Base-by-base conservation (phyloP, 2,113 vertebrate genomes). In the Condylura cristata region DNA sequence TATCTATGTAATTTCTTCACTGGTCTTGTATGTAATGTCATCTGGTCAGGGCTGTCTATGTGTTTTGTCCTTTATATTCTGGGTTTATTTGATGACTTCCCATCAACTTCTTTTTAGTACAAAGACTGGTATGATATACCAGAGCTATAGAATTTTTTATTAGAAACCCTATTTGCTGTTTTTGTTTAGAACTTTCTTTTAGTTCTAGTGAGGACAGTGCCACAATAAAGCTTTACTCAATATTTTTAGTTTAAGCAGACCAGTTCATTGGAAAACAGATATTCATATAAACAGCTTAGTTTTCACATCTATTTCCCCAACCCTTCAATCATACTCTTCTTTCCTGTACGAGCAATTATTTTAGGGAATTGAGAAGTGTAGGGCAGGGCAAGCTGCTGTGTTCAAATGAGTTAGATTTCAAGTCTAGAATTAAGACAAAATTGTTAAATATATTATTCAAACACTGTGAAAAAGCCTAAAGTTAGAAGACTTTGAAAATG, bases 401-500 rank as follows among this genome's bases (percentile, higher is more conserved):
- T 63, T 92, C 58, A 39, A 82, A 46, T 66, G 24, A 91, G 53
- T 75, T 39, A 32, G 39, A 60, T 89, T 91, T 95, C n/a, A 76
- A 84, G 75, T 46, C 14, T 83, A 89, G 13, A 96, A 81, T 91
- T 83, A 93, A 89, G 66, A 58, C 14, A 34, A 41, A 74, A 8
- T 28, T 93, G 28, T 79, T 82, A 90, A 89, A 89, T 83, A 41
- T 14, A 78, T 75, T 92, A 61, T 92, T 90, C 46, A 72, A 94
- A 20, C 22, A 26, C 37, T 84, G 20, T 70, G 60, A 44, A 32
- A 70, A 58, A 82, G 30, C 48, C 37, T 81, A 68, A 90, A 66
- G 66, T 81, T 89, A 84, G 85, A 74, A 87, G 56, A 70, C 58
- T 89, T 90, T 60, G 3, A 83, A 96, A 95, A 81, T 70, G 80